A percentile compares a stretch with the other conserved stretches of the same genome.
phyloP scores from a whole-genome alignment of 1,140 invertebrate species.

The Aethina tumida region DNA sequence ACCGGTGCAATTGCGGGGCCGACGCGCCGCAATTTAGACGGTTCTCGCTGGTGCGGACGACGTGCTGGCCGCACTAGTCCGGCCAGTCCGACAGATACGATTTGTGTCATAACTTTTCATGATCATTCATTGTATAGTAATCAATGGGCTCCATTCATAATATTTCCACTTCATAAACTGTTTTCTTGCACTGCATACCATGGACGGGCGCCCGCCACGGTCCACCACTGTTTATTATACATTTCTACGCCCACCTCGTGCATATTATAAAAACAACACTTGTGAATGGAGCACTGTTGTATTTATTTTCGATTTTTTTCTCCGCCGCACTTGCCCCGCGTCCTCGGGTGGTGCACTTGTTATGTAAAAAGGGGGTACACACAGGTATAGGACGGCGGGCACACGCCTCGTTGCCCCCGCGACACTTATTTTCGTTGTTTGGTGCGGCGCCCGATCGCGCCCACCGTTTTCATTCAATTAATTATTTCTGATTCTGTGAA shows the following conservation, averaged over 20 bases:
- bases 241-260: constrained; percentile 12
- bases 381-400: constrained; percentile 10
- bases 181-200: constrained; percentile 16
- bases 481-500: too few relatives aligned
- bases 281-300: constrained; percentile 13
- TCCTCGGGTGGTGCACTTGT: too few relatives aligned
- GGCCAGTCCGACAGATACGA: constrained; percentile 2
- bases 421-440: too few relatives aligned
- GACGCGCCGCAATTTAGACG: too few relatives aligned
- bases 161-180: constrained; percentile 11
- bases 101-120: constrained; percentile 16
- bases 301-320: constrained; percentile 1
- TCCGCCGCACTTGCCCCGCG: too few relatives aligned
- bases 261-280: constrained; percentile 9
- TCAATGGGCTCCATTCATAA: constrained; percentile 21
- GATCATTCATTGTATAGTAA: constrained; percentile 21
- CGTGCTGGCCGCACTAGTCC: not conserved
- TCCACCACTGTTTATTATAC: constrained; percentile 15
- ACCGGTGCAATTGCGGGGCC: constrained; percentile 2
- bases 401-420: constrained; percentile 1
- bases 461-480: too few relatives aligned
- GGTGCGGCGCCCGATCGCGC: too few relatives aligned
- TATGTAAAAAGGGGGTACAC: too few relatives aligned
- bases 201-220: constrained; percentile 9
- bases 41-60: constrained; percentile 6